Evolutionary conservation across 2,888 invertebrate genomes (phyloP), one percentile per base, ranked within the genome.

Genomic region (Drosophila sordidula): DNA sequence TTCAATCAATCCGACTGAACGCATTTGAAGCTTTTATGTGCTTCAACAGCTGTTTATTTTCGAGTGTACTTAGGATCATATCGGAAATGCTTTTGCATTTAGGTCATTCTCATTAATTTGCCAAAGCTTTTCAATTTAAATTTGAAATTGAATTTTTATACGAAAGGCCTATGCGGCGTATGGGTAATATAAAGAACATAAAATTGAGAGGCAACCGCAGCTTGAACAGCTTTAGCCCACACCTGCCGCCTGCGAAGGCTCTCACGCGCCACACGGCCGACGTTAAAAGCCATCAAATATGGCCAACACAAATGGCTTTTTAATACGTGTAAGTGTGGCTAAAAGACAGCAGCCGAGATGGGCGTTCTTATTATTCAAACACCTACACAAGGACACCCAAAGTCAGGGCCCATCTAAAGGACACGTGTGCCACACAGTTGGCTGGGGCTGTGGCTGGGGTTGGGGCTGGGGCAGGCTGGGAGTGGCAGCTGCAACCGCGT

Each of bases 261-360:
- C 62, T 50, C 72, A 78, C 63, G 50, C 70, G 73, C 55, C 66
- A 63, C 73, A 63, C 64, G 70, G 68, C 58, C 67, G 47, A 71
- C 71, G 78, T 73, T 78, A 77, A 84, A 75, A 79, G 82, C 77
- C 79, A 80, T 83, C 78, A 83, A 83, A 82, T 75, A 78, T 76
- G 86, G 78, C 80, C 73, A 78, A 52, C 78, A 55, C 59, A 83
- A 85, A 83, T 83, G 80, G 75, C 83, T 85, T 83, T 83, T 83
- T 83, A 83, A 83, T 85, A 83, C 75, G 71, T 83, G 73, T 75
- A 83, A 85, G 80, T 82, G 79, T 71, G 77, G 72, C 71, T 61
- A 63, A 80, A 63, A 62, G 46, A 64, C 55, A 62, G 34, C 58
- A 64, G 54, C 12, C 36, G 52, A 46, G 49, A 45, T 36, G 68